Evolutionary conservation across 2,113 vertebrate genomes (phyloP), one percentile per base, ranked within the genome.

Genomic region (Balaeniceps rex): DNA sequence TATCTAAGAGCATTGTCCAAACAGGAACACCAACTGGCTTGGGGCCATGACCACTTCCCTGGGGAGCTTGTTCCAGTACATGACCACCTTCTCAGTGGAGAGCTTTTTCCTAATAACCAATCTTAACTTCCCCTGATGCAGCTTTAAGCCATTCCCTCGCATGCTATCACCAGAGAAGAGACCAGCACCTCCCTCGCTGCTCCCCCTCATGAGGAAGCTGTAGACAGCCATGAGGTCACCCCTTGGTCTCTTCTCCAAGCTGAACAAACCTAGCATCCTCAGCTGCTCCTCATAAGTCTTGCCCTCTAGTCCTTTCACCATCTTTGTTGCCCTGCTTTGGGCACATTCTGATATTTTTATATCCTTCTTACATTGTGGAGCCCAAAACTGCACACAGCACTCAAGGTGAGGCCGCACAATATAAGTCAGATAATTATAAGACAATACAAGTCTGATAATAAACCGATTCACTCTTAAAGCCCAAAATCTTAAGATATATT

Each of bases 321-420:
- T 14, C 57, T 83, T 58, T n/a, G 34, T 26, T 44, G 19, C 15
- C 47, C 33, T 76, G 47, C 40, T 57, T 65, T 51, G 29, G 61
- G 23, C 34, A 71, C 34, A 33, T 19, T 55, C 16, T 25, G 23
- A 2, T 57, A 70, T 47, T 61, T 75, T 68, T n/a, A 46, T 19
- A 60, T n/a, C 38, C 25, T 91, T 61, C 54, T 19, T 42, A 61
- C 6, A 23, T 7, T 36, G 25, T 16, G 12, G 25, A 80, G 29
- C 38, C 44, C 54, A 19, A 54, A 81, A 54, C 40, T 16, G 31
- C 72, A 19, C 16, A 7, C 10, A 29, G 16, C 7, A 61, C 33
- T 76, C 0, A 0, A 72, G 11, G 38, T 6, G 25, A 61, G 44
- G 12, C 19, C 58, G 49, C 58, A 51, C 14, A 64, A 34, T 3